Base-by-base conservation (phyloP, 1,140 invertebrate genomes). In the Neocloeon triangulifer region DNA sequence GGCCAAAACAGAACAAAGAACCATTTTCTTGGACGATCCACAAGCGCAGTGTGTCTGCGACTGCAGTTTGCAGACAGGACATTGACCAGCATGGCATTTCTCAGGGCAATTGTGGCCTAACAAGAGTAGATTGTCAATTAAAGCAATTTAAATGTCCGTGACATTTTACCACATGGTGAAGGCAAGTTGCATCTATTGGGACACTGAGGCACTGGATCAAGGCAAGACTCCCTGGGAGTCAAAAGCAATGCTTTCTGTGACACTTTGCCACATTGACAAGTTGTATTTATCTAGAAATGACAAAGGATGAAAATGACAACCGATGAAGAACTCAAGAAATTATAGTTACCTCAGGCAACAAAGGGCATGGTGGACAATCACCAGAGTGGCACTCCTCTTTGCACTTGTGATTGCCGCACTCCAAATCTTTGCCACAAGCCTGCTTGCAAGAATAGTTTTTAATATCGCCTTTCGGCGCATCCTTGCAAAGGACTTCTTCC, bases 231-330 rank as follows among this genome's bases (percentile, higher is more conserved):
- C 37, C 75, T 59, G n/a, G n/a, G n/a, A 22, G 55, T 43, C 1
- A 48, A 49, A 9, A 47, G 36, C 21, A n/a, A n/a, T n/a, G n/a
- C n/a, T n/a, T n/a, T n/a, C n/a, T n/a, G n/a, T 35, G 48, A 43
- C 5, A 64, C 77, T 50, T 82, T 71, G 0, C 78, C 82, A 53
- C 89, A 96, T 1, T 72, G 78, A 51, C 89, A 96, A n/a, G 59
- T 61, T 5, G 54, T 67, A 7, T 89, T 38, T 40, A 9, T n/a
- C n/a, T n/a, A n/a, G n/a, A n/a, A n/a, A n/a, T n/a, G n/a, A n/a
- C n/a, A n/a, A n/a, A n/a, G n/a, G n/a, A n/a, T n/a, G n/a, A n/a
- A n/a, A n/a, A n/a, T n/a, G n/a, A n/a, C n/a, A n/a, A n/a, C n/a
- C n/a, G n/a, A n/a, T n/a, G n/a, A n/a, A n/a, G n/a, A n/a, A n/a